Evolutionary conservation across 2,113 vertebrate genomes (phyloP).

Genomic region (Cettia cetti): DNA sequence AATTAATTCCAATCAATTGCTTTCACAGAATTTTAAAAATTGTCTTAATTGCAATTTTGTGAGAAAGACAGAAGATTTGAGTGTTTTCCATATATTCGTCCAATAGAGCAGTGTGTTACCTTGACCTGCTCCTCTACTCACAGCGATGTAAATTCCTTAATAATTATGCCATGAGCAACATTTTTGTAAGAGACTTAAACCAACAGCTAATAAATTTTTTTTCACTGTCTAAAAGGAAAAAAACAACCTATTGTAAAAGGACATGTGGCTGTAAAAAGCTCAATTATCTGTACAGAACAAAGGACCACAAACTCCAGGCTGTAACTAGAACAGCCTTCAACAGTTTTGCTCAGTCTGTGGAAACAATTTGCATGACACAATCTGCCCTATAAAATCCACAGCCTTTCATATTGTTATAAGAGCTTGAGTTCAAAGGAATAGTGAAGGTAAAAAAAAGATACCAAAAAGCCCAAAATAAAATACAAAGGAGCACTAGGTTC

Average conservation of each 20-base stretch:
- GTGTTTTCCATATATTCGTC: not conserved
- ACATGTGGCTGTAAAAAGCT: not conserved
- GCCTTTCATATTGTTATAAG: not conserved
- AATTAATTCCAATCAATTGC: not conserved
- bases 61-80: not conserved
- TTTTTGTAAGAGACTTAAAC: slow-evolving; percentile 5
- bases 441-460: not conserved
- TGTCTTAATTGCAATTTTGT: not conserved
- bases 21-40: not conserved
- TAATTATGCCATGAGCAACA: not conserved
- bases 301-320: not conserved
- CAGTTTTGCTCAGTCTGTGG: slow-evolving; percentile 43
- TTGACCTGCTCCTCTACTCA: not conserved
- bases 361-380: slow-evolving; percentile 52
- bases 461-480: not conserved
- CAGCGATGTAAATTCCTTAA: not conserved
- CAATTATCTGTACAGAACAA: slow-evolving; percentile 35
- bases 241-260: slow-evolving; percentile 11
- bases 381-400: slow-evolving; percentile 4
- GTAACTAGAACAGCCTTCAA: slow-evolving; percentile 1
- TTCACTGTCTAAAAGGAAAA: not conserved
- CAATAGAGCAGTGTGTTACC: not conserved
- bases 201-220: slow-evolving; percentile 31
- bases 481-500: not conserved
- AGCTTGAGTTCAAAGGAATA: not conserved